These are phyloP conservation scores for Romanomermis culicivorax DNA, from an alignment of 2,888 invertebrate genomes.

Conservation along the genomic window DNA sequence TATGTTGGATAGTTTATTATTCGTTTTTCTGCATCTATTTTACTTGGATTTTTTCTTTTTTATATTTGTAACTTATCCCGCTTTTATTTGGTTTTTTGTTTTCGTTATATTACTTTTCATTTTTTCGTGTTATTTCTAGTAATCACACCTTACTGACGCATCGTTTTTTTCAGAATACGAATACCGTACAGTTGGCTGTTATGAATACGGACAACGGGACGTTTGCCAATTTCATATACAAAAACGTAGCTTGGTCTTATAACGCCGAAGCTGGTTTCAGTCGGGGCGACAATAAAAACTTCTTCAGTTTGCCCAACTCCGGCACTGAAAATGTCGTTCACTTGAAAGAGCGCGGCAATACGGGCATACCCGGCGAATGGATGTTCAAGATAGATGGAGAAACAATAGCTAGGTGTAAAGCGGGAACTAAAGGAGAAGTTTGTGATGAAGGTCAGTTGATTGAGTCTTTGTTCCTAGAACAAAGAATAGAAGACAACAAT, in stretches of 20 bases:
- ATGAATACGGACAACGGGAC: slow-evolving; percentile 25
- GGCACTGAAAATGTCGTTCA: slow-evolving; percentile 26
- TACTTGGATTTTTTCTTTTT: too few species aligned
- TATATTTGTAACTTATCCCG: too few species aligned
- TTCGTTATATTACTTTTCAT: too few species aligned
- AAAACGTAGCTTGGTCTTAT: slow-evolving; percentile 27
- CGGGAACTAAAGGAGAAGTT: slow-evolving; percentile 27
- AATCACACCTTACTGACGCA: too few species aligned
- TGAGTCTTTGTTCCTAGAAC: too few species aligned
- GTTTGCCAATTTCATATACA: slow-evolving; percentile 27
- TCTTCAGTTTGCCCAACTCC: slow-evolving; percentile 23
- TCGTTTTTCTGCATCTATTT: too few species aligned
- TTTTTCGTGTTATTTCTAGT: too few species aligned
- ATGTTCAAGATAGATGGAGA: slow-evolving; percentile 23
- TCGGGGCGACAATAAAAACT: slow-evolving; percentile 18
- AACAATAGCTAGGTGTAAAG: slow-evolving; percentile 22
- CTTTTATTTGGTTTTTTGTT: too few species aligned
- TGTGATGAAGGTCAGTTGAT: slow-evolving; percentile 23
- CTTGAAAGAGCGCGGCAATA: slow-evolving; percentile 27
- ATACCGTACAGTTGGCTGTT: slow-evolving; percentile 27
- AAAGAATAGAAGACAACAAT: too few species aligned
- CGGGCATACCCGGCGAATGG: slow-evolving; percentile 26
- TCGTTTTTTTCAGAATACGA: slow-evolving; percentile 24
- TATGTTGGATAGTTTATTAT: too few species aligned
- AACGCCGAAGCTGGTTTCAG: slow-evolving; percentile 28